Evolutionary conservation across 2,113 vertebrate genomes (phyloP), one percentile per base, ranked within the genome.

Genomic region (Zosterops japonicus): DNA sequence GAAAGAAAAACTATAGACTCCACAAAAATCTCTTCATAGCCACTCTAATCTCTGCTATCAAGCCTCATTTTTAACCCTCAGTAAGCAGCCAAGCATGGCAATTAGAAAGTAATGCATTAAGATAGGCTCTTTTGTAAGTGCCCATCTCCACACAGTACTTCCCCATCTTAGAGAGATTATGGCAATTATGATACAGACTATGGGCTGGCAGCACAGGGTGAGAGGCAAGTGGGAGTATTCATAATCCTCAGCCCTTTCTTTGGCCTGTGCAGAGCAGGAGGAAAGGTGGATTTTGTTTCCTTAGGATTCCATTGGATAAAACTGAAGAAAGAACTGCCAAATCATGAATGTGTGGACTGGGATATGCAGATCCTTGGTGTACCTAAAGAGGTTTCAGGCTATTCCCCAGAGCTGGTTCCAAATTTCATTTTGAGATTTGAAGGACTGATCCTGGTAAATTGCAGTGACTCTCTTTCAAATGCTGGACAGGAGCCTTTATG

Each of bases 31-130:
- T 68, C 57, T 8, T 33, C 61, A 49, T 8, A 49, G 36, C 20
- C 42, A 23, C 36, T 65, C 33, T 61, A 68, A 49, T 57, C 22
- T 72, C 67, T 13, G 4, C 67, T 90, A 80, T 77, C 57, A 59
- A 74, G 63, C 55, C 27, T 44, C 7, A 68, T 83, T 94, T 95
- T 90, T 87, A 90, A 87, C 33, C 33, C 69, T 83, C 72, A 71
- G 35, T 22, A 84, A 87, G 76, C 60, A 92, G 76, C 35, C 18
- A 15, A 93, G 69, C 72, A 89, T 47, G 52, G 49, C 56, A 81
- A 67, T 83, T 69, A 81, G 71, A 89, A 83, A 14, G 21, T 9
- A 88, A 90, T 28, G 35, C 27, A 60, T 83, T 77, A 86, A 86
- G 50, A 86, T 93, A 88, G 23, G 25, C 15, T 27, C 33, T 77